phyloP scores from a whole-genome alignment of 1,140 invertebrate species.

The Drosophila busckii region DNA sequence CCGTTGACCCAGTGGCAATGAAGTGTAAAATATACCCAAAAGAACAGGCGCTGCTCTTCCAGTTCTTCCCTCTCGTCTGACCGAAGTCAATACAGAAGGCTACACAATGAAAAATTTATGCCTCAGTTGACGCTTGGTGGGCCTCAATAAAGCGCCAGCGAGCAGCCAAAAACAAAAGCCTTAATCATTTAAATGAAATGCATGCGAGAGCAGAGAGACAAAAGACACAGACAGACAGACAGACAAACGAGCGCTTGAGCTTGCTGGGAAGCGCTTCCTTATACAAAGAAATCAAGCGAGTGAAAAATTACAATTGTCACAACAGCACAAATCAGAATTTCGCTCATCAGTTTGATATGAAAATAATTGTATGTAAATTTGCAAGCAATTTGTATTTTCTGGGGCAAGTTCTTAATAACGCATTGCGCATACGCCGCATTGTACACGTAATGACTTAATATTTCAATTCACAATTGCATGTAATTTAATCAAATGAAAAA shows the following conservation, averaged over 20 bases:
- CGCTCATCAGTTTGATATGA: conserved; percentile 53
- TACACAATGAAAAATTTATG: conserved; percentile 60
- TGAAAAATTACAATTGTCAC: conserved; percentile 76
- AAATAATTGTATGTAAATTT: conserved; percentile 74
- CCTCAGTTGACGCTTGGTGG: conserved; percentile 37
- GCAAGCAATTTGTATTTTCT: conserved; percentile 18
- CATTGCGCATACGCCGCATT: no score
- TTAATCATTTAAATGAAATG: conserved; percentile 68
- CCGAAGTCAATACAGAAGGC: conserved; percentile 16
- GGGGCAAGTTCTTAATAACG: no score
- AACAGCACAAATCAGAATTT: conserved; percentile 72
- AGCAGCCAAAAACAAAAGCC: conserved; percentile 34
- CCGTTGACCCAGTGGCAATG: conserved; percentile 45
- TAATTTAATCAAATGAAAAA: no score
- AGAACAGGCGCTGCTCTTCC: conserved; percentile 18
- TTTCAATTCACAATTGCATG: no score
- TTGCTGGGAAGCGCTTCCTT: no score
- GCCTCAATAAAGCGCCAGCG: conserved; percentile 4
- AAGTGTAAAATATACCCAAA: conserved; percentile 63
- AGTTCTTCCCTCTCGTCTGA: no score
- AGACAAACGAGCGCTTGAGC: no score
- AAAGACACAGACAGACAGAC: conserved; percentile 2
- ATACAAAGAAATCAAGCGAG: conserved; percentile 58
- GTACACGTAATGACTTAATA: no score
- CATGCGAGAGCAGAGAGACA: no score